phyloP scores from a whole-genome alignment of 2,888 invertebrate genomes.

The Polydrusus pterygomalis region DNA sequence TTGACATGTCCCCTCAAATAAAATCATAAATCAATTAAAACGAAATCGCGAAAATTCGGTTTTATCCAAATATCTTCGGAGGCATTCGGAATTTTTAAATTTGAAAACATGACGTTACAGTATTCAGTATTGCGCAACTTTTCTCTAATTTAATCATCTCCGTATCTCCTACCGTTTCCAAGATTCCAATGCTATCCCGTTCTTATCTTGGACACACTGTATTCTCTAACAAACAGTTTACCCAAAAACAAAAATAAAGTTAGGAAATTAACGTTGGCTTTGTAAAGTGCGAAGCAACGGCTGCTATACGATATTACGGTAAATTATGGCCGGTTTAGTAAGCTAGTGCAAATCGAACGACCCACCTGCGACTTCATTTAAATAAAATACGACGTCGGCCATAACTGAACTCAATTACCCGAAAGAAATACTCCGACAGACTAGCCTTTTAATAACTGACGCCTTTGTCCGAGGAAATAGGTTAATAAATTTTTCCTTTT shows the following conservation, averaged over 20 bases:
- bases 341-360: conserved; percentile 47
- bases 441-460: conserved; percentile 37
- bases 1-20: no score
- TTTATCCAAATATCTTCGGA: no score
- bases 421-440: conserved; percentile 38
- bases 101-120: no score
- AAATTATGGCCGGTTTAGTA: conserved; percentile 38
- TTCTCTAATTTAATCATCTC: no score
- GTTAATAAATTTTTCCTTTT: conserved; percentile 37
- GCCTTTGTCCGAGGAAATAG: conserved; percentile 34
- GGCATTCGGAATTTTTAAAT: no score
- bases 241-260: neutral
- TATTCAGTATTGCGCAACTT: no score
- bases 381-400: conserved; percentile 48
- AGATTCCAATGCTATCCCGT: no score
- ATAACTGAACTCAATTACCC: conserved; percentile 39
- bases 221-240: no score
- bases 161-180: no score
- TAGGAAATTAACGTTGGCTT: neutral
- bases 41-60: no score
- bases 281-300: neutral
- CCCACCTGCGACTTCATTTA: conserved; percentile 52
- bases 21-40: no score
- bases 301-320: conserved; percentile 19
- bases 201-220: no score